Base-by-base conservation (phyloP, 2,888 invertebrate species). In the Caenorhabditis sp. region DNA sequence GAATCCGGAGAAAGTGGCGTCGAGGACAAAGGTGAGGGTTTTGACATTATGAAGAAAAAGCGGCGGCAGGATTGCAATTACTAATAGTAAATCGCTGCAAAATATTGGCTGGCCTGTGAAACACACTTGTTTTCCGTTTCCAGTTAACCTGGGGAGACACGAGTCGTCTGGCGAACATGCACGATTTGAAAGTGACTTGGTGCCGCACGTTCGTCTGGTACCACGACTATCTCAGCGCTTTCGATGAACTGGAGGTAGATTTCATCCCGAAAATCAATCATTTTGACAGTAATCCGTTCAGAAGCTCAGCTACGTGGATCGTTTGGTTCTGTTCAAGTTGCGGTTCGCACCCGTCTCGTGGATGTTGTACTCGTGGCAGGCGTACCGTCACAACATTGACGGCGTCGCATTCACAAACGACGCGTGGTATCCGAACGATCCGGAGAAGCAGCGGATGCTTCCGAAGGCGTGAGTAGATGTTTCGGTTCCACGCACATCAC, bases 331-430 rank as follows among this genome's bases (percentile, higher is more conserved):
- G 20, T 78, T 82, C 30, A 63, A 71, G 17, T 56, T 74, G 52
- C 70, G 83, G 7, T 74, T 80, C 15, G 81, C 81, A 0, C 81
- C 81, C 1, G 76, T 80, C 11, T 68, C 78, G 20, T 83, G 83
- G 83, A 52, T 80, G 15, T 55, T 77, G 7, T 80, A 82, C 45
- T 70, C 80, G 0, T 83, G 55, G 35, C 52, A 70, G 27, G 41
- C 77, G 0, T 72, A 62, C 24, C 13, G 63, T 26, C 62, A 73
- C 55, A 65, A 70, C 11, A 52, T 73, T 0, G 72, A 80, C 17
- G 83, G 83, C 5, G 79, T 83, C 6, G 78, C 81, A 0, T 74
- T 83, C 15, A 79, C 79, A 8, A 82, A 83, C 65, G 81, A 80
- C 17, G 46, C 73, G 6, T 83, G 68, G 58, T 83, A 83, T 46